These are phyloP conservation scores for Alosa alosa DNA, from an alignment of 2,113 vertebrate genomes.

Conservation along the genomic window DNA sequence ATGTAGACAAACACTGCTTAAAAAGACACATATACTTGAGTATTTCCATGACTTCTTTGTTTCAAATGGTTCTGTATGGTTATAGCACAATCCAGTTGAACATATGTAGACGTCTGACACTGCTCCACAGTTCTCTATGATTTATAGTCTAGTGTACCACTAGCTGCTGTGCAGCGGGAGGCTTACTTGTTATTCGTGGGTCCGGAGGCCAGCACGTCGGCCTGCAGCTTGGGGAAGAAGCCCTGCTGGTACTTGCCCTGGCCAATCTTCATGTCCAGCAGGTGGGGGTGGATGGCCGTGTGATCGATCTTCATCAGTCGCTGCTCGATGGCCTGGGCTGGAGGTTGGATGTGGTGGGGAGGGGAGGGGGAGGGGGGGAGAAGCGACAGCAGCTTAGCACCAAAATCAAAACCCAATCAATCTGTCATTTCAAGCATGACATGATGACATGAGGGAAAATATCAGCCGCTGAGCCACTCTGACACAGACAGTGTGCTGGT, in stretches of 20 bases:
- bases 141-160: too few species aligned
- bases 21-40: neutral
- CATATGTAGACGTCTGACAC: neutral
- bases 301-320: conserved; percentile 92
- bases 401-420: neutral
- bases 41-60: neutral
- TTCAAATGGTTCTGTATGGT: neutral
- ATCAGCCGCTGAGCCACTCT: conserved; percentile 8
- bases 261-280: conserved; percentile 97
- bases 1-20: neutral
- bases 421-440: neutral
- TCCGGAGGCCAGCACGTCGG: conserved; percentile 84
- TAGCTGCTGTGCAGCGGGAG: neutral
- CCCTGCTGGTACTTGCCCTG: conserved; percentile 95
- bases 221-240: conserved; percentile 92
- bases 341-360: conserved; percentile 62
- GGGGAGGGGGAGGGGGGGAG: neutral
- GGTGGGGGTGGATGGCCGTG: conserved; percentile 92
- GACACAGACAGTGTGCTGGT: neutral
- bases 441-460: neutral
- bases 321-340: conserved; percentile 88
- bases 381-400: neutral
- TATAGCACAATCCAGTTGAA: neutral
- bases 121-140: neutral
- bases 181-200: conserved; percentile 93